Conservation (phyloP, 1,140 invertebrate genomes). For the Chironomus tepperi region DNA sequence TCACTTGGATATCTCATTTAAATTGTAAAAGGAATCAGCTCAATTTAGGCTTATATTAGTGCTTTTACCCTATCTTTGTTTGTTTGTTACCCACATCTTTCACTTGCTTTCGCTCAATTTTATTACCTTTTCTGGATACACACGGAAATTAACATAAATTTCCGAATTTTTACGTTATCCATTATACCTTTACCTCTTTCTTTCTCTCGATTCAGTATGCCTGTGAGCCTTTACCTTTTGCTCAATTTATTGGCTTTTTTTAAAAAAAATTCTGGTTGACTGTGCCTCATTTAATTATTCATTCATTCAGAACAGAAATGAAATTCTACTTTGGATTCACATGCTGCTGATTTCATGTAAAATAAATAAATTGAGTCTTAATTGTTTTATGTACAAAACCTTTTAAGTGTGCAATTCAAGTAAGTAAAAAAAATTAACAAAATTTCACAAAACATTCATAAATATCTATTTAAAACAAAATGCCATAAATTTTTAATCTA, state of each 20-base stretch:
- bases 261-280: no score
- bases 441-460: no score
- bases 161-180: neutral
- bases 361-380: no score
- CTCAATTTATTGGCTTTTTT: neutral
- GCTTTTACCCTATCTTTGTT: neutral
- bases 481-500: neutral
- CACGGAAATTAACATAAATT: constrained; percentile 21
- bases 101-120: neutral
- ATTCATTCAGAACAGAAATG: no score
- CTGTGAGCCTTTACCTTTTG: neutral
- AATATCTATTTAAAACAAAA: neutral
- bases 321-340: no score
- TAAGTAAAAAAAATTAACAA: no score
- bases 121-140: constrained; percentile 2
- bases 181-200: neutral
- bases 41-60: neutral
- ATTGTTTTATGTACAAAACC: no score
- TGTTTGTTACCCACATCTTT: constrained; percentile 14
- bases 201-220: neutral
- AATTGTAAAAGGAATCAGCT: constrained; percentile 11
- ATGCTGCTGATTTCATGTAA: no score
- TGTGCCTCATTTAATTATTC: no score
- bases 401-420: no score
- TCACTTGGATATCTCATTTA: constrained; percentile 19